Percentiles rank a stretch among this genome's conserved stretches.
Evolutionary conservation across 2,797 vertebrate species (phyloP).

Genomic region (Steatocranus sp.): DNA sequence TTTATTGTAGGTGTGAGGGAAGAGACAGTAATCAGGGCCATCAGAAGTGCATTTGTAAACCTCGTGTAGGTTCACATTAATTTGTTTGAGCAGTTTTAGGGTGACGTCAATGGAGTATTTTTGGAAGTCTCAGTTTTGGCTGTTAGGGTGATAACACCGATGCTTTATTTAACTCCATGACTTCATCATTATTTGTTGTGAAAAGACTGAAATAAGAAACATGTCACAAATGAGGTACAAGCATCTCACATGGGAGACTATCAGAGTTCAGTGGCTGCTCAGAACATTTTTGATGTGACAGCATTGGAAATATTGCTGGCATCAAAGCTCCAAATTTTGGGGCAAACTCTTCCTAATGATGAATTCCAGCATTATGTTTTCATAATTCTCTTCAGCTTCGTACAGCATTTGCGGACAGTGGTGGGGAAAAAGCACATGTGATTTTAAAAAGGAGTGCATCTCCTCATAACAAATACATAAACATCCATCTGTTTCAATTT

Average conservation of each 20-base stretch:
- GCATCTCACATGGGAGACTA: constrained; percentile 46
- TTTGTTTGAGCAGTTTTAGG: constrained; percentile 19
- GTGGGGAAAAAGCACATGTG: background rate
- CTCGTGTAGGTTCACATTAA: constrained; percentile 51
- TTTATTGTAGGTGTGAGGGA: constrained; percentile 56
- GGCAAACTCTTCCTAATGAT: constrained; percentile 36
- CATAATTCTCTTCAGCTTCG: background rate
- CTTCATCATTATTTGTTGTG: constrained; percentile 55
- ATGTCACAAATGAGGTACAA: constrained; percentile 55
- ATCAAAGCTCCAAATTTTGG: constrained; percentile 57
- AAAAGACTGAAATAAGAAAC: constrained; percentile 42
- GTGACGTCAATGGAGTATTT: constrained; percentile 62
- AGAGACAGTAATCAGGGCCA: constrained; percentile 61
- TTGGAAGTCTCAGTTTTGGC: constrained; percentile 42
- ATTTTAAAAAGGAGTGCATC: background rate
- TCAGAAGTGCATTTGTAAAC: constrained; percentile 52
- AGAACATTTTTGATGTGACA: constrained; percentile 67
- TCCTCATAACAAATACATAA: background rate
- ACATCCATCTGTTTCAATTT: background rate
- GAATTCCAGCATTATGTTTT: constrained; percentile 9
- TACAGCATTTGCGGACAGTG: background rate
- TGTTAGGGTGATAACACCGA: constrained; percentile 23
- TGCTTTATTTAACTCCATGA: constrained; percentile 43
- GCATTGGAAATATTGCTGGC: constrained; percentile 54
- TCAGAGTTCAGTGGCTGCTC: constrained; percentile 56